Conservation (phyloP, 2,113 vertebrate species). For the Phalacrocorax brasilianus region DNA sequence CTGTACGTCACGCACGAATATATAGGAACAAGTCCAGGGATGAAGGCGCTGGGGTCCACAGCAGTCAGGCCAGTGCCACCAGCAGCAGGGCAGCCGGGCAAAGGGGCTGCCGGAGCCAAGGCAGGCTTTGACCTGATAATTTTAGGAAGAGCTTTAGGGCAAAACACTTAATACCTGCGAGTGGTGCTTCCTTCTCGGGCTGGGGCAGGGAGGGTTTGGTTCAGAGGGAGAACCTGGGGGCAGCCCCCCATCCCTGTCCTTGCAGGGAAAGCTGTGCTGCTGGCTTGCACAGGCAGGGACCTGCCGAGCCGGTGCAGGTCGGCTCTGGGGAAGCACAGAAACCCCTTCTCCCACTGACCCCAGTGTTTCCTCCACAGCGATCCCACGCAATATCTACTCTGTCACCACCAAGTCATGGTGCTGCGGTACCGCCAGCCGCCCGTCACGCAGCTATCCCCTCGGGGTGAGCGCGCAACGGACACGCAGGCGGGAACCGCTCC, state of each 20-base stretch:
- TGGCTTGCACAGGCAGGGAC: neutral
- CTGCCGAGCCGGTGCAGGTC: neutral
- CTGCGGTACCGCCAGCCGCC: accelerated
- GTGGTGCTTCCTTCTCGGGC: neutral
- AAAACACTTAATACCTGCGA: neutral
- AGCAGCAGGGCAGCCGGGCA: neutral
- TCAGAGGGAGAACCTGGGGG: no score
- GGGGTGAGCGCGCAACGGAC: accelerated
- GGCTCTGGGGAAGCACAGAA: neutral
- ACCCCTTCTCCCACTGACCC: neutral
- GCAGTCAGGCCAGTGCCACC: neutral
- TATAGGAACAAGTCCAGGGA: accelerated
- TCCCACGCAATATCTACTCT: neutral
- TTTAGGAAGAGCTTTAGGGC: neutral
- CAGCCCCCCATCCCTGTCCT: neutral
- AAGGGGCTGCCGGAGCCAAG: neutral
- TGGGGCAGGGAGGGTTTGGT: neutral
- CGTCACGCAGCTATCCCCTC: accelerated
- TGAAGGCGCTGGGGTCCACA: neutral
- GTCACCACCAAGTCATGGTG: accelerated
- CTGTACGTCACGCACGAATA: accelerated
- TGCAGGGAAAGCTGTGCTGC: accelerated
- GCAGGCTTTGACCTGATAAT: neutral
- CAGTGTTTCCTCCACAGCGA: neutral
- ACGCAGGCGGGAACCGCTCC: accelerated